Evolutionary conservation across 2,797 vertebrate species (phyloP), one percentile per base, ranked within the genome.

Genomic region (Neostethus bicornis): DNA sequence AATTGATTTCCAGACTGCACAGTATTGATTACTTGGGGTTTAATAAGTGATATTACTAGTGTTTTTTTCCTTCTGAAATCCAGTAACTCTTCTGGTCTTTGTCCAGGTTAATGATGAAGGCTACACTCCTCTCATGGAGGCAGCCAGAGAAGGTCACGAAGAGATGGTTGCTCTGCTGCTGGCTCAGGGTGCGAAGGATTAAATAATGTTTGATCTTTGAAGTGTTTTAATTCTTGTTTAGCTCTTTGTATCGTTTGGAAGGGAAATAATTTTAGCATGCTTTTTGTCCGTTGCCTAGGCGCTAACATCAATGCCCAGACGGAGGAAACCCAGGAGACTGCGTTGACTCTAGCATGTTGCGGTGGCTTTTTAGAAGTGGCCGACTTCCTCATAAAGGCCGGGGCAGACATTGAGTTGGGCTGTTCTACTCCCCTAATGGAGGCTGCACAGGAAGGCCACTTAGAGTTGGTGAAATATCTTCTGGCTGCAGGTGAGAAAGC

Each of bases 401-500:
- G 97, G 21, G 97, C 96, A 38, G 96, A 99, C 83, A 97, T 99
- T 50, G 97, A 99, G 88, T 91, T 99, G 44, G 97, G 97, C 58
- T 99, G 97, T 82, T 99, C 97, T 20, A 98, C 97, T 20, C 97
- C 97, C 67, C 91, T 99, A 64, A 99, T 99, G 97, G 97, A 99
- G 84, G 97, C 97, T 58, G 96, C 97, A 64, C 97, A 99, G 82
- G 97, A 99, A 77, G 97, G 97, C 66, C 97, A 98, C 86, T 92
- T 99, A 61, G 97, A 99, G 77, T 84, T 99, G 89, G 97, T 99
- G 73, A 99, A 98, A 88, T 99, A 99, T 87, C 91, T 99, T 49
- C 87, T 99, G 76, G 92, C 95, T 84, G 94, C 97, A 86, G 97
- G 97, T 99, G 66, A 86, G 86, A 23, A 31, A 14, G 8, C 44